These are phyloP conservation scores for Burhinus oedicnemus DNA, from an alignment of 2,113 vertebrate genomes.

Conservation along the genomic window DNA sequence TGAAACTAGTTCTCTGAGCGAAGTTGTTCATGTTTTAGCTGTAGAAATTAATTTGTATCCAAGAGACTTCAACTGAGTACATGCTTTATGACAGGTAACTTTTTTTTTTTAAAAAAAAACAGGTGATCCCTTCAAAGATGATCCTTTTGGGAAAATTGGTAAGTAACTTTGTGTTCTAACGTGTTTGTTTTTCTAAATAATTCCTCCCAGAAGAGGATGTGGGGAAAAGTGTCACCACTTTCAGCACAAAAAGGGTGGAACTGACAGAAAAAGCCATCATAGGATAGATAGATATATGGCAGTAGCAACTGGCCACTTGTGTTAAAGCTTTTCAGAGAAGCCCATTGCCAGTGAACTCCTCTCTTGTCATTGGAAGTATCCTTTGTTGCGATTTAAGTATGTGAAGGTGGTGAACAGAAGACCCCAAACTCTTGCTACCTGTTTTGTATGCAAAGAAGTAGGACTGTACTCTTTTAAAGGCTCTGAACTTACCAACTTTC, in stretches of 20 bases:
- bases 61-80: background rate
- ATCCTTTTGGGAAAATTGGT: slow-evolving; percentile 96
- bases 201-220: background rate
- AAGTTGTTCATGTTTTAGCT: background rate
- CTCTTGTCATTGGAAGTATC: background rate
- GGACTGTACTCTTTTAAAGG: background rate
- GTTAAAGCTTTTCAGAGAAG: background rate
- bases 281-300: background rate
- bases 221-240: background rate
- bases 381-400: background rate
- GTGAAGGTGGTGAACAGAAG: background rate
- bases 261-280: background rate
- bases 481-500: background rate
- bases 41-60: background rate
- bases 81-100: background rate
- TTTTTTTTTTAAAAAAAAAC: background rate
- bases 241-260: background rate
- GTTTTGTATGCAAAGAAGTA: background rate
- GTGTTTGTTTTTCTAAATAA: background rate
- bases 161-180: slow-evolving; percentile 21
- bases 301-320: background rate
- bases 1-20: background rate
- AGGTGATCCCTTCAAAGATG: slow-evolving; percentile 97
- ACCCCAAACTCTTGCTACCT: background rate
- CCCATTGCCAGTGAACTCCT: background rate